Conservation (phyloP, 1,140 invertebrate genomes). For the Zaprionus davidi region DNA sequence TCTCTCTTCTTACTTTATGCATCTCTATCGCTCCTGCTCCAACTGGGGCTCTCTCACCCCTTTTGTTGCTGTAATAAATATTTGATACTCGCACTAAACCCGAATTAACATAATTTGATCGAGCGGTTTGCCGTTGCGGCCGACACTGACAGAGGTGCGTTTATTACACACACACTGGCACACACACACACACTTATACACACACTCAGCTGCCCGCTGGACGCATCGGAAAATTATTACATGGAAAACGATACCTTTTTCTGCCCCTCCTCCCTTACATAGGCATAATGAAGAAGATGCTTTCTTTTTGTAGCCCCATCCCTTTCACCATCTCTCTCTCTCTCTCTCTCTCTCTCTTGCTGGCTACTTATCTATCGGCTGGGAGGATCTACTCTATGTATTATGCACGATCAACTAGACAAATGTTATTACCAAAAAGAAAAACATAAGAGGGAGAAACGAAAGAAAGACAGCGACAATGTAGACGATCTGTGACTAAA, state of each 20-base stretch:
- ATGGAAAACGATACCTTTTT: conserved; percentile 78
- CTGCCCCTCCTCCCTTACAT: conserved; percentile 6
- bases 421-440: conserved; percentile 79
- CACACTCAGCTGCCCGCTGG: conserved; percentile 44
- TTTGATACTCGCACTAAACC: conserved; percentile 73
- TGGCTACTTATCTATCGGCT: conserved; percentile 61
- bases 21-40: conserved; percentile 14
- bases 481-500: conserved; percentile 76
- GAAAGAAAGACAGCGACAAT: conserved; percentile 54
- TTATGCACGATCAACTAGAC: conserved; percentile 68
- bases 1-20: background rate
- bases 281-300: conserved; percentile 73
- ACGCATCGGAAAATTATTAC: conserved; percentile 73
- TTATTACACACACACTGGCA: conserved; percentile 49
- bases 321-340: conserved; percentile 22
- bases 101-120: conserved; percentile 81
- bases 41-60: background rate
- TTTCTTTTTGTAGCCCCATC: conserved; percentile 60
- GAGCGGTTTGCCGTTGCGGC: conserved; percentile 59
- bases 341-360: conserved; percentile 9
- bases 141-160: conserved; percentile 69
- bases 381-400: conserved; percentile 72
- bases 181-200: background rate
- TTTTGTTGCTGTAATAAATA: conserved; percentile 51
- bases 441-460: conserved; percentile 41